phyloP scores from a whole-genome alignment of 2,113 vertebrate genomes.

The Chaenocephalus aceratus region DNA sequence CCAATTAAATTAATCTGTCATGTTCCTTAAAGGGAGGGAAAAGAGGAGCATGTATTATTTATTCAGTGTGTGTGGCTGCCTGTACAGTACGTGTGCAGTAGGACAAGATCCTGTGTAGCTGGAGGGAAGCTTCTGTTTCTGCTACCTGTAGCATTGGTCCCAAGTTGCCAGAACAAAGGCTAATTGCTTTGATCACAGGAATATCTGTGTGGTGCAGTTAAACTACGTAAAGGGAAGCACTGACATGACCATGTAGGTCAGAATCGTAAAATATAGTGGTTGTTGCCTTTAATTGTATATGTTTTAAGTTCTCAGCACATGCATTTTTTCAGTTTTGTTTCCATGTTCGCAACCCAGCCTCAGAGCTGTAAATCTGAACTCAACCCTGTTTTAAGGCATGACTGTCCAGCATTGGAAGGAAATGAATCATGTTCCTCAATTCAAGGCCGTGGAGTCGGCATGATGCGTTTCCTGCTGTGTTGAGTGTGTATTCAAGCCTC shows the following conservation, averaged over 20 bases:
- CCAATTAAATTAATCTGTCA: slow-evolving; percentile 64
- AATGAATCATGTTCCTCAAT: slow-evolving; percentile 83
- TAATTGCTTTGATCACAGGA: slow-evolving; percentile 28
- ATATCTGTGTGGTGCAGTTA: background rate
- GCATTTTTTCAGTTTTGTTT: slow-evolving; percentile 2
- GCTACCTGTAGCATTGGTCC: slow-evolving; percentile 45
- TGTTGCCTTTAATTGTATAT: slow-evolving; percentile 5
- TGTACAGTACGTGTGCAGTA: slow-evolving; percentile 1
- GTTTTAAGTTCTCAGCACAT: slow-evolving; percentile 5
- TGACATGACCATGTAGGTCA: background rate
- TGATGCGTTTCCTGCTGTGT: slow-evolving; percentile 75
- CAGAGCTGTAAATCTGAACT: slow-evolving; percentile 35
- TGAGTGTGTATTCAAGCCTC: slow-evolving; percentile 51
- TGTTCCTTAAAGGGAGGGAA: slow-evolving; percentile 54
- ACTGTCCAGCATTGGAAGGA: slow-evolving; percentile 69
- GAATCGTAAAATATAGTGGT: background rate
- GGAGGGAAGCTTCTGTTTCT: slow-evolving; percentile 31
- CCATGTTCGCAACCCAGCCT: slow-evolving; percentile 13
- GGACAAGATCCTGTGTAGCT: slow-evolving; percentile 34
- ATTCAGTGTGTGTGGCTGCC: slow-evolving; percentile 31
- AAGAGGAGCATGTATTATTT: slow-evolving; percentile 65
- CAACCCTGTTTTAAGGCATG: slow-evolving; percentile 44
- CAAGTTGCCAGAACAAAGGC: slow-evolving; percentile 6
- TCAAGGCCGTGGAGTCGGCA: slow-evolving; percentile 68
- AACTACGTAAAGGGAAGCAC: background rate